A percentile compares a stretch with the other conserved stretches of the same genome.
Conservation (phyloP, 2,113 vertebrate genomes). For the Cinclus cinclus region DNA sequence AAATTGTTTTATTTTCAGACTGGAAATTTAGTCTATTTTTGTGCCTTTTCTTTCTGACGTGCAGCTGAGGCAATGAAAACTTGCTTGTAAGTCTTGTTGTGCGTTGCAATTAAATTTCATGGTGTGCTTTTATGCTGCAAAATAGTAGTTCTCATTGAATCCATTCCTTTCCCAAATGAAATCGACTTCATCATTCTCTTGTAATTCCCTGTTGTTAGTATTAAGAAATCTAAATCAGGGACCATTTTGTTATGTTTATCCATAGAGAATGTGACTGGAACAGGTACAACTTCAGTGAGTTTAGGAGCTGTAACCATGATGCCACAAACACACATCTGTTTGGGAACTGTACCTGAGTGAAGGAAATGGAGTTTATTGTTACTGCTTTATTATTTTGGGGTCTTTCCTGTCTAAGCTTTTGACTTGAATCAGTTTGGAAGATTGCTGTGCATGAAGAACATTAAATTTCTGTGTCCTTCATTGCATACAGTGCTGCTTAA, state of each 20-base stretch:
- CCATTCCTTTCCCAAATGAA: not conserved
- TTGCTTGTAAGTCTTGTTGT: not conserved
- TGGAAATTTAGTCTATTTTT: not conserved
- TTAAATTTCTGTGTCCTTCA: not conserved
- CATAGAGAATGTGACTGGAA: not conserved
- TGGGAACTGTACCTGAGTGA: not conserved
- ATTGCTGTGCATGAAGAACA: not conserved
- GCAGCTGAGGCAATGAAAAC: not conserved
- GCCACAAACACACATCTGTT: fast-evolving
- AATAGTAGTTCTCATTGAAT: not conserved
- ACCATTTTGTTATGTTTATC: not conserved
- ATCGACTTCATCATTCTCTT: not conserved
- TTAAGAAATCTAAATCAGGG: not conserved
- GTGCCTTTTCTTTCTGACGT: not conserved
- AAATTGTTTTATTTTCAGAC: not conserved
- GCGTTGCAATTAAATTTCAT: constrained; percentile 8
- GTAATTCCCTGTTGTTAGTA: not conserved
- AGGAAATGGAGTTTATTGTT: not conserved
- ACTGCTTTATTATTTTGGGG: not conserved
- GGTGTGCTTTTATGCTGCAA: not conserved
- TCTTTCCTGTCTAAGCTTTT: not conserved
- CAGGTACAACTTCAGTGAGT: not conserved
- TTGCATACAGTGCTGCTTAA: not conserved
- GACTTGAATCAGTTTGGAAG: not conserved
- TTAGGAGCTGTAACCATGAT: not conserved